These are phyloP conservation scores for Drosophila pseudotalamancana DNA, from an alignment of 2,888 invertebrate genomes.

Conservation along the genomic window DNA sequence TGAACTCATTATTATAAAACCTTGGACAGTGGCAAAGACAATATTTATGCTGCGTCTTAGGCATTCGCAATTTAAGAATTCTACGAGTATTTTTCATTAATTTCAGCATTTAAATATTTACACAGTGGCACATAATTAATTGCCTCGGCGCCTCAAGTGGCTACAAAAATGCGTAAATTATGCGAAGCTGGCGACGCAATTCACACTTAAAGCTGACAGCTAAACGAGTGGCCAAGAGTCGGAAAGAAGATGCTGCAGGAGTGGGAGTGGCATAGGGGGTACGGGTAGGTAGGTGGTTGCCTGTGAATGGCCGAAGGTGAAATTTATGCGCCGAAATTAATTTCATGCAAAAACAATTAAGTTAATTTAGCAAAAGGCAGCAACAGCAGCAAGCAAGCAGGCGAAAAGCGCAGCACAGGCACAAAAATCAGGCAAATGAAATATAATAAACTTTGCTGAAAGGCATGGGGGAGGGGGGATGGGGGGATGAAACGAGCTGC, in stretches of 20 bases:
- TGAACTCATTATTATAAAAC: conserved; percentile 70
- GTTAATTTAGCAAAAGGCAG: conserved; percentile 75
- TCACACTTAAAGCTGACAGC: conserved; percentile 77
- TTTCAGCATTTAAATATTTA: conserved; percentile 75
- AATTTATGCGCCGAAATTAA: conserved; percentile 78
- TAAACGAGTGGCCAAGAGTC: neutral
- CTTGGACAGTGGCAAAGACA: conserved; percentile 45
- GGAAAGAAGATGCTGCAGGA: neutral
- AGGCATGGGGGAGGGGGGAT: neutral
- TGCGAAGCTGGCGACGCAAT: conserved; percentile 69
- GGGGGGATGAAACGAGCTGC: conserved; percentile 36
- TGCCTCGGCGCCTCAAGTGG: conserved; percentile 62
- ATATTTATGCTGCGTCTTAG: conserved; percentile 63
- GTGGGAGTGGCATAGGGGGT: neutral
- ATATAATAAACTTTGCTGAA: conserved; percentile 72
- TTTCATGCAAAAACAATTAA: conserved; percentile 80
- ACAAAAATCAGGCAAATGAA: conserved; percentile 75
- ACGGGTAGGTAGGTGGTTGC: neutral
- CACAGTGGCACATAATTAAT: conserved; percentile 73
- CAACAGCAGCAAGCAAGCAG: conserved; percentile 5
- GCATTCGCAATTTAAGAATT: conserved; percentile 64
- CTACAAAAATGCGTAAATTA: conserved; percentile 74
- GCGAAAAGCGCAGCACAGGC: conserved; percentile 71
- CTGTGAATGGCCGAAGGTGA: conserved; percentile 64
- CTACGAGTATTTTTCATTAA: conserved; percentile 72